Evolutionary conservation across 2,797 vertebrate genomes (phyloP).

Genomic region (Clarias laeviceps): DNA sequence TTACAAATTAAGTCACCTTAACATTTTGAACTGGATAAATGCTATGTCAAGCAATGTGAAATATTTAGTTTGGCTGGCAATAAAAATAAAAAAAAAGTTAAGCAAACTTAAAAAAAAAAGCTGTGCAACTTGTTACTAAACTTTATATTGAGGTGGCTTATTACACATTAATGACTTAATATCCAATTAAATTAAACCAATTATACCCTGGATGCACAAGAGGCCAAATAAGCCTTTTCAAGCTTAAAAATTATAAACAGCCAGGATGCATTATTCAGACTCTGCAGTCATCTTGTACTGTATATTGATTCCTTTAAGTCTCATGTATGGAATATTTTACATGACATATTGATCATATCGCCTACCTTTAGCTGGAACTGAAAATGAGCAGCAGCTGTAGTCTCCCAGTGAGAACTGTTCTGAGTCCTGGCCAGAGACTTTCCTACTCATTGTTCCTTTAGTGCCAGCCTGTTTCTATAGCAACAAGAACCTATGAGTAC

Average conservation of each 20-base stretch:
- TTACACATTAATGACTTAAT: neutral
- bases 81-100: no score
- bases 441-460: neutral
- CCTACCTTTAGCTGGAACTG: conserved; percentile 5
- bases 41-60: no score
- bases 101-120: no score
- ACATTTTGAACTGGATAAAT: no score
- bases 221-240: neutral
- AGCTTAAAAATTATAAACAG: neutral
- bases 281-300: no score
- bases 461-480: conserved; percentile 61
- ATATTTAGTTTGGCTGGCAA: no score
- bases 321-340: neutral
- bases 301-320: neutral
- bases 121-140: no score
- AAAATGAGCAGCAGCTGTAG: neutral
- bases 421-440: neutral
- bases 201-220: neutral
- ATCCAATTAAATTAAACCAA: neutral
- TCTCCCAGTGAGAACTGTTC: neutral
- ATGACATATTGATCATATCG: neutral
- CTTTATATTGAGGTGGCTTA: no score
- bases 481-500: conserved; percentile 62
- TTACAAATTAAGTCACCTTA: no score
- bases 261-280: neutral